Percentiles rank a stretch among this genome's conserved stretches.
Evolutionary conservation across 2,888 invertebrate species (phyloP).

Genomic region (Seladonia tumulorum): DNA sequence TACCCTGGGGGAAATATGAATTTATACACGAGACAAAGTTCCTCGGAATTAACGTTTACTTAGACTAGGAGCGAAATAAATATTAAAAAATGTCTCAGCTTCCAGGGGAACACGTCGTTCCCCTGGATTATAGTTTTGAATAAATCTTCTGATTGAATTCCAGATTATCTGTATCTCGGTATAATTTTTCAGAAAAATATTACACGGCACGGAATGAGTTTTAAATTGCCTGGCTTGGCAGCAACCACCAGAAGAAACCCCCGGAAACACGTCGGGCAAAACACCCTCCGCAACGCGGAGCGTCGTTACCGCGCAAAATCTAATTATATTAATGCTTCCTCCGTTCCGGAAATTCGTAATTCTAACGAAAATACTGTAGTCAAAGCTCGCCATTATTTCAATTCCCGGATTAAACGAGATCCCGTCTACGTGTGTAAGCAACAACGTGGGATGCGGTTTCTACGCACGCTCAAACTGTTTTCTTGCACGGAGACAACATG

Average conservation of each 20-base stretch:
- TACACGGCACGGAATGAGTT: background rate
- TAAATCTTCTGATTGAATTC: background rate
- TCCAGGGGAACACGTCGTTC: background rate
- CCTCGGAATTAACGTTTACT: background rate
- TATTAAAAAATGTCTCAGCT: background rate
- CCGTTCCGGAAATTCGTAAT: slow-evolving; percentile 13
- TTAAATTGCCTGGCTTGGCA: background rate
- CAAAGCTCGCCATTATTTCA: slow-evolving; percentile 32
- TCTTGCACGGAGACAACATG: background rate
- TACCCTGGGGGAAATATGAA: background rate
- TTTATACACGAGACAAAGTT: background rate
- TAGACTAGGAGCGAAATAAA: background rate
- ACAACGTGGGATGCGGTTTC: background rate
- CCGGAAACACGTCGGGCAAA: background rate
- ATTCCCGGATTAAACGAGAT: slow-evolving; percentile 42
- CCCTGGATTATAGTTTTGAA: background rate
- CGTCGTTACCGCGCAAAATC: slow-evolving; percentile 14
- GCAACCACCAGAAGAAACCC: background rate
- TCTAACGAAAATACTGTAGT: slow-evolving; percentile 3
- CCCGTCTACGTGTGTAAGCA: background rate
- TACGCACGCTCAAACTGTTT: background rate
- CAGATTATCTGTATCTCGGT: background rate
- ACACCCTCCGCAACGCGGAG: background rate
- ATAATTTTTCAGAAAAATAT: slow-evolving; percentile 8
- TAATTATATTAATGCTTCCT: slow-evolving; percentile 46